Conservation (phyloP, 2,888 invertebrate genomes). For the Synanthedon andrenaeformis region DNA sequence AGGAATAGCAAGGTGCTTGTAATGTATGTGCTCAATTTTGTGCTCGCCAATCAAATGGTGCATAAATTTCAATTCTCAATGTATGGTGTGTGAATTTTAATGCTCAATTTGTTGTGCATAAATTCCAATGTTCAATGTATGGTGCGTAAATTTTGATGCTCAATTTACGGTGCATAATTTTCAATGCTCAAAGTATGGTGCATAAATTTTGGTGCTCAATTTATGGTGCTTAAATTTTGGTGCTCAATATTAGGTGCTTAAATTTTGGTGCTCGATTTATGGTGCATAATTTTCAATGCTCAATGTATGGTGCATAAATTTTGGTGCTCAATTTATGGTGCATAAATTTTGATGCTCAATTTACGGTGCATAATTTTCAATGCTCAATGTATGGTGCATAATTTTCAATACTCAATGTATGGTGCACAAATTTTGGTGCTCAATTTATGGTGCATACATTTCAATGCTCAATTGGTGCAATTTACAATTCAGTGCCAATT, state of each 20-base stretch:
- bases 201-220: background rate
- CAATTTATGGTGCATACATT: background rate
- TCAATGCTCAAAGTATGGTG: background rate
- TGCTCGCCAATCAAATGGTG: slow-evolving; percentile 1
- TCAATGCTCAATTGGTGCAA: slow-evolving; percentile 16
- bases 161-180: slow-evolving; percentile 5
- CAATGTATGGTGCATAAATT: background rate
- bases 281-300: background rate
- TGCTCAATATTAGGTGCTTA: no score
- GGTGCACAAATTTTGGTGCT: background rate
- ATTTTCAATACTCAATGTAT: no score
- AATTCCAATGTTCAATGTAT: background rate
- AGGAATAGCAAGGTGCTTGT: no score
- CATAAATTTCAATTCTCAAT: slow-evolving; percentile 1
- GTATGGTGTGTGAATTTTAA: background rate
- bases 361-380: no score
- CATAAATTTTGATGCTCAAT: no score
- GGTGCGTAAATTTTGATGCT: background rate
- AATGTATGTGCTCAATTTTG: no score
- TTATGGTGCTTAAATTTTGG: background rate
- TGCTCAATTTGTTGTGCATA: slow-evolving; percentile 5
- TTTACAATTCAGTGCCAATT: slow-evolving; percentile 22
- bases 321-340: no score
- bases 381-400: no score
- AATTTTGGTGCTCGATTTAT: no score